These are phyloP conservation scores for Distichodus sexfasciatus DNA, from an alignment of 2,797 vertebrate genomes.

Conservation along the genomic window DNA sequence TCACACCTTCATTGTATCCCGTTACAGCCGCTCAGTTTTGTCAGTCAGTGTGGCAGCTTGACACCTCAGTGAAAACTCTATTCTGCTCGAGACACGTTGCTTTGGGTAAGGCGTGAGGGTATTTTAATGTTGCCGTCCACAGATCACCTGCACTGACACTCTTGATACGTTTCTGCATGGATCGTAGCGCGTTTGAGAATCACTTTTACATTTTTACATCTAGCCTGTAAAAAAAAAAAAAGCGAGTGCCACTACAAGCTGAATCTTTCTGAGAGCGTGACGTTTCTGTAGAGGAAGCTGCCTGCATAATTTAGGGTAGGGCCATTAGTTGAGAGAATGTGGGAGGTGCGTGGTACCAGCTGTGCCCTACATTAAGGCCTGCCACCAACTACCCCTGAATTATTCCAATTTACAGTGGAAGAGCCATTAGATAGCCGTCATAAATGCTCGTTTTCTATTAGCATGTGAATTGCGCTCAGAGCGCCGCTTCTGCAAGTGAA, in stretches of 20 bases:
- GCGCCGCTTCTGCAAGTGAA: too few species aligned
- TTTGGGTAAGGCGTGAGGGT: neutral
- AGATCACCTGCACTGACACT: too few species aligned
- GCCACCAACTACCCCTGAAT: constrained; percentile 10
- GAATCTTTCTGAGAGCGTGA: neutral
- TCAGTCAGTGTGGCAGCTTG: constrained; percentile 17
- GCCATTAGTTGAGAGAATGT: constrained; percentile 13
- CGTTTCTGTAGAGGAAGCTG: constrained; percentile 1
- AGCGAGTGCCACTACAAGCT: neutral
- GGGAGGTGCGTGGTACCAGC: constrained; percentile 23
- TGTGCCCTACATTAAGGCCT: constrained; percentile 31
- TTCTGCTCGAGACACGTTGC: neutral
- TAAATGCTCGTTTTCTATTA: too few species aligned
- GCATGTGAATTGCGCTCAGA: too few species aligned
- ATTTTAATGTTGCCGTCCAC: too few species aligned
- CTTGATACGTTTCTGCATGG: neutral
- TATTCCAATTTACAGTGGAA: constrained; percentile 13
- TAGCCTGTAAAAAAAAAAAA: neutral
- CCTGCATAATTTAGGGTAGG: constrained; percentile 34
- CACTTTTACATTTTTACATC: neutral
- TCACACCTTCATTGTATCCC: constrained; percentile 35
- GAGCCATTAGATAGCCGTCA: too few species aligned
- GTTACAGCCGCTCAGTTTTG: constrained; percentile 35
- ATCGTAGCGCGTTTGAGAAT: neutral
- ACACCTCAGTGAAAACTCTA: neutral